Conservation (phyloP, 2,888 invertebrate species). For the Limnephilus marmoratus region DNA sequence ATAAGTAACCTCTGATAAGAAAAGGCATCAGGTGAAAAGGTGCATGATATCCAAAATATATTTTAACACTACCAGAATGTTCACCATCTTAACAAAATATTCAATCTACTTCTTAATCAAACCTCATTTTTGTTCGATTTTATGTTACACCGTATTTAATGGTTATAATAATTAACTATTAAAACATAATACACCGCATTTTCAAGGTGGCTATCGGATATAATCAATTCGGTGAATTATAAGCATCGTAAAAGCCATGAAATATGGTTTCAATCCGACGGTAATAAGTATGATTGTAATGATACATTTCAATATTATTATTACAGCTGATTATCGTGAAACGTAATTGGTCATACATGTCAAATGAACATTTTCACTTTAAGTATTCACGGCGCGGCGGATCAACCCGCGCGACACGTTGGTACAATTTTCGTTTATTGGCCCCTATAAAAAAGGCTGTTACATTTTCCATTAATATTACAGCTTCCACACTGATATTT, state of each 20-base stretch:
- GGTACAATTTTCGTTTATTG: constrained; percentile 51
- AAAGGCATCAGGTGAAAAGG: no score
- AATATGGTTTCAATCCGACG: not conserved
- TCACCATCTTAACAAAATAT: no score
- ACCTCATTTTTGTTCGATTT: no score
- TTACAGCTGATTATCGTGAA: constrained; percentile 11
- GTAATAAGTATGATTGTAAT: not conserved
- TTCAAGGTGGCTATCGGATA: not conserved
- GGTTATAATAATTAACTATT: not conserved
- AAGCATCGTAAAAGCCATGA: not conserved
- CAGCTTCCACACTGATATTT: constrained; percentile 39
- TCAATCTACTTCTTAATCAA: no score
- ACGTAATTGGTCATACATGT: constrained; percentile 10
- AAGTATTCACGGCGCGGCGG: constrained; percentile 14
- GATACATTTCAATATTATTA: constrained; percentile 3
- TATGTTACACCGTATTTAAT: not conserved
- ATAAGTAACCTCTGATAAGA: no score
- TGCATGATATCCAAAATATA: not conserved
- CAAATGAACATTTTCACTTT: constrained; percentile 22
- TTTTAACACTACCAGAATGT: not conserved
- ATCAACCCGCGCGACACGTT: constrained; percentile 28
- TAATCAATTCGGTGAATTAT: not conserved
- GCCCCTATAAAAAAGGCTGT: constrained; percentile 60
- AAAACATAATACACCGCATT: not conserved
- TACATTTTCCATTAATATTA: constrained; percentile 63